These are phyloP conservation scores for Eilema sororculum DNA, from an alignment of 2,888 invertebrate species.

Conservation along the genomic window DNA sequence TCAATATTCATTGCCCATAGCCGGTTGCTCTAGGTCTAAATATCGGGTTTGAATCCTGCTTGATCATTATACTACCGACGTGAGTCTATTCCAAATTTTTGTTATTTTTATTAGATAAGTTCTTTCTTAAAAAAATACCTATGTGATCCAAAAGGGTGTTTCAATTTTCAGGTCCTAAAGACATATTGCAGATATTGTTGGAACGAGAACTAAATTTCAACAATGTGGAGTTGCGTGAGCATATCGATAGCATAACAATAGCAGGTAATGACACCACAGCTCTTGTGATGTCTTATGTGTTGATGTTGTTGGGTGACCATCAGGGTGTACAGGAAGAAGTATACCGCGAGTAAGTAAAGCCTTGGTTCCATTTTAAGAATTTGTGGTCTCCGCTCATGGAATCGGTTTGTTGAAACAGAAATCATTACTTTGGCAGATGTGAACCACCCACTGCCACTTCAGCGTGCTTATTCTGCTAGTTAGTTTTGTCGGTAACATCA, in stretches of 20 bases:
- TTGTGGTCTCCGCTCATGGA: neutral
- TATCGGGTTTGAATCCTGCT: too few relatives aligned
- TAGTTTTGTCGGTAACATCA: neutral
- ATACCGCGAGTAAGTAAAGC: conserved; percentile 63
- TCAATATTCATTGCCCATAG: too few relatives aligned
- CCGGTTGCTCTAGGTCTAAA: too few relatives aligned
- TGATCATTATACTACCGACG: too few relatives aligned
- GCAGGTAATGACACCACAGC: conserved; percentile 85
- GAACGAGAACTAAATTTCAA: conserved; percentile 74
- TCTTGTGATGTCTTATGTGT: conserved; percentile 71
- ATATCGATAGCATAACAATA: conserved; percentile 87
- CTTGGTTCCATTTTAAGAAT: neutral
- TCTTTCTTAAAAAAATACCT: neutral
- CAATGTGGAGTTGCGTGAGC: conserved; percentile 84
- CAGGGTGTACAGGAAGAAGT: conserved; percentile 61
- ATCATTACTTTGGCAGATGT: neutral
- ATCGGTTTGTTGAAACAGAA: neutral
- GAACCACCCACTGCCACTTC: too few relatives aligned
- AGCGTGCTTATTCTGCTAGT: neutral
- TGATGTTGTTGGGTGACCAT: conserved; percentile 71
- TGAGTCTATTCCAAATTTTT: too few relatives aligned
- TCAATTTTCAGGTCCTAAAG: conserved; percentile 57
- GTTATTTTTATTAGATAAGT: too few relatives aligned
- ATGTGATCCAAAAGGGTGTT: neutral
- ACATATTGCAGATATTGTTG: conserved; percentile 78